phyloP scores from a whole-genome alignment of 2,797 vertebrate species.

The Siniperca undulata region DNA sequence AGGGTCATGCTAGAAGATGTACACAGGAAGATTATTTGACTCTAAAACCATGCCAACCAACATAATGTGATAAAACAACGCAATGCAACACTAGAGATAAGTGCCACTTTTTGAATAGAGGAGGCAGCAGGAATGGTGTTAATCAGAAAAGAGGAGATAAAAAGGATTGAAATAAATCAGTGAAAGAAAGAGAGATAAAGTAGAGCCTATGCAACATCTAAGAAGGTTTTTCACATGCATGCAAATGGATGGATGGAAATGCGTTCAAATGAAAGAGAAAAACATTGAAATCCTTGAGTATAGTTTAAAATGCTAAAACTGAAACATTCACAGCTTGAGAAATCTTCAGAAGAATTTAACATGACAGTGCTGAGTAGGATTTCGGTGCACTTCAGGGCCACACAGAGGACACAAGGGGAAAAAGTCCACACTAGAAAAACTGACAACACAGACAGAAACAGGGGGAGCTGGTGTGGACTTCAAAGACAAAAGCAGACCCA shows the following conservation, averaged over 20 bases:
- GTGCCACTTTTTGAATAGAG: conserved; percentile 94
- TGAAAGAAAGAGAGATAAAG: conserved; percentile 80
- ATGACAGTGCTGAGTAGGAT: conserved; percentile 65
- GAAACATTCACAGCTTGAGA: conserved; percentile 71
- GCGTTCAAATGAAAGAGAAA: conserved; percentile 64
- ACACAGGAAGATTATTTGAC: conserved; percentile 99
- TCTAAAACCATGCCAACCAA: conserved; percentile 99
- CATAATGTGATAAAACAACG: conserved; percentile 99
- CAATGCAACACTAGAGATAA: conserved; percentile 98
- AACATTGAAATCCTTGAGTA: conserved; percentile 55
- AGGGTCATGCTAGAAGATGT: conserved; percentile 99
- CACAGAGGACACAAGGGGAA: conserved; percentile 62
- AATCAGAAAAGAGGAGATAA: conserved; percentile 82
- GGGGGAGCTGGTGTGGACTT: conserved; percentile 64
- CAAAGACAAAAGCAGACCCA: conserved; percentile 80
- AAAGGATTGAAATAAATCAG: conserved; percentile 75
- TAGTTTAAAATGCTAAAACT: conserved; percentile 52
- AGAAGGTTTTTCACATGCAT: conserved; percentile 65
- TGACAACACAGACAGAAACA: conserved; percentile 62
- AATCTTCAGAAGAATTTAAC: conserved; percentile 56
- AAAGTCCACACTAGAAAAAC: conserved; percentile 50
- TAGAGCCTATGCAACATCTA: conserved; percentile 74
- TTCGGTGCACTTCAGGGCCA: conserved; percentile 65
- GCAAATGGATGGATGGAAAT: conserved; percentile 73
- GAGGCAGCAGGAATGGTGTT: conserved; percentile 84